A percentile compares a stretch with the other conserved stretches of the same genome.
Conservation (phyloP, 2,888 invertebrate species). For the Lutraria lutraria region DNA sequence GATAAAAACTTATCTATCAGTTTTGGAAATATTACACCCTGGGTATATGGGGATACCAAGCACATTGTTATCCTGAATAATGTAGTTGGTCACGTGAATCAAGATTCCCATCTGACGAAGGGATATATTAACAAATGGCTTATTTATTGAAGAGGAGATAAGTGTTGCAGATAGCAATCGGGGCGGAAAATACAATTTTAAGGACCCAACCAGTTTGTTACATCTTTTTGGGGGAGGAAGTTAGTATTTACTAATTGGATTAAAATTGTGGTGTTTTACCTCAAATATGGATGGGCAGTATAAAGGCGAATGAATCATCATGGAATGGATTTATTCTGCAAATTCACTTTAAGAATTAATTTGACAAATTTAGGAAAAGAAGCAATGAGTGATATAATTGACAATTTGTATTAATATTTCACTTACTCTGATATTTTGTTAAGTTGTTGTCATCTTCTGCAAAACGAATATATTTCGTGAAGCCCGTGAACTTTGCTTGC, state of each 20-base stretch:
- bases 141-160: not conserved
- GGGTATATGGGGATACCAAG: not conserved
- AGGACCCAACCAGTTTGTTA: not conserved
- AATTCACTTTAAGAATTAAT: not conserved
- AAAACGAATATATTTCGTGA: not conserved
- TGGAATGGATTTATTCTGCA: not conserved
- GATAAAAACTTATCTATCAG: constrained; percentile 40
- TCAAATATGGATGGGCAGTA: not conserved
- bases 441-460: not conserved
- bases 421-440: not conserved
- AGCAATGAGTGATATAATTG: too few species aligned
- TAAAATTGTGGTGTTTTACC: not conserved
- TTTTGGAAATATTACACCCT: constrained; percentile 34
- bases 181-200: not conserved
- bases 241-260: constrained; percentile 10
- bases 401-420: too few species aligned
- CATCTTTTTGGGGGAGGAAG: not conserved
- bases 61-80: constrained; percentile 31
- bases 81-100: constrained; percentile 7
- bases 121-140: not conserved
- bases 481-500: not conserved
- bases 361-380: too few species aligned
- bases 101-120: constrained; percentile 26
- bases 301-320: not conserved
- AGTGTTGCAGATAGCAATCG: not conserved